Conservation (phyloP, 2,888 invertebrate species). For the Melieria crassipennis region DNA sequence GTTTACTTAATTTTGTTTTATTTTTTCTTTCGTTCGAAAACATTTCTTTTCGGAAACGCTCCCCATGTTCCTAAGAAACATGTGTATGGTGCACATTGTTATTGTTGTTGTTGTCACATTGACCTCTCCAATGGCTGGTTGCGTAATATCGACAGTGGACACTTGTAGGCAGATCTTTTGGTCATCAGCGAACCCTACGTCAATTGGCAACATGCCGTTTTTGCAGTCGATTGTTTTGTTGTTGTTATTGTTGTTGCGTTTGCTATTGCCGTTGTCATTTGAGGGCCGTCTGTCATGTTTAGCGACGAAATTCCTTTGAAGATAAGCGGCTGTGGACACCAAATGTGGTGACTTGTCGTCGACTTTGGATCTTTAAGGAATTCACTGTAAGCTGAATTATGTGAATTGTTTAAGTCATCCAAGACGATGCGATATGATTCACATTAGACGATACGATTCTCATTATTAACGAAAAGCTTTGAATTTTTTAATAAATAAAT, state of each 20-base stretch:
- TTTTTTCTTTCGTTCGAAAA: background rate
- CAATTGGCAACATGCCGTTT: constrained; percentile 2
- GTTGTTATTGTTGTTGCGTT: constrained; percentile 4
- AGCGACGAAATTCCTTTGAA: constrained; percentile 31
- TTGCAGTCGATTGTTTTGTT: too few species aligned
- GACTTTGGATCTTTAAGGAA: too few species aligned
- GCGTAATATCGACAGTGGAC: constrained; percentile 34
- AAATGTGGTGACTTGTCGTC: too few species aligned
- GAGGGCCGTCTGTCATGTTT: constrained; percentile 36
- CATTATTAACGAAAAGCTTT: too few species aligned
- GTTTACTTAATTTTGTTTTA: constrained; percentile 11
- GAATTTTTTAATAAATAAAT: too few species aligned
- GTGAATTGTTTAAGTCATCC: too few species aligned
- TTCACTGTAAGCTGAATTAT: too few species aligned
- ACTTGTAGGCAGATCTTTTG: constrained; percentile 33
- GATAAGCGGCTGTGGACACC: constrained; percentile 24
- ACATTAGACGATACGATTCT: too few species aligned
- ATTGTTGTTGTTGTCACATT: background rate
- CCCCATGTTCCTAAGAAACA: background rate
- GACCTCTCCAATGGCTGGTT: constrained; percentile 22
- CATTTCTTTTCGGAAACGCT: background rate
- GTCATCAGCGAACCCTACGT: constrained; percentile 15
- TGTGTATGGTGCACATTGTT: background rate
- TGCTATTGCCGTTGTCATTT: constrained; percentile 28
- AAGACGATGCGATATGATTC: too few species aligned